phyloP scores from a whole-genome alignment of 2,888 invertebrate species.

The Drosophila histrio region DNA sequence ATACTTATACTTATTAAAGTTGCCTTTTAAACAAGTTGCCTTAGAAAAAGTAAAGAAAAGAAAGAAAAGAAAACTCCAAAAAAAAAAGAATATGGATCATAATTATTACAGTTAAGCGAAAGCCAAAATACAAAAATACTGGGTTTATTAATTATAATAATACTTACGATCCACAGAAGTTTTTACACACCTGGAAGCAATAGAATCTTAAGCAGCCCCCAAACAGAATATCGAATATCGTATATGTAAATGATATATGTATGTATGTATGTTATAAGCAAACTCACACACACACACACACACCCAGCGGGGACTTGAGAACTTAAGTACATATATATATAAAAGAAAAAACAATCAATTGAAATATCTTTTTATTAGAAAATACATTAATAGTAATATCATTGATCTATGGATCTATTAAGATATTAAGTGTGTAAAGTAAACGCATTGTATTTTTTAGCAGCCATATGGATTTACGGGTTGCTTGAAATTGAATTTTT shows the following conservation, averaged over 20 bases:
- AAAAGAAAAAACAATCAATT: conserved; percentile 52
- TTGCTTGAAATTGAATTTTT: conserved; percentile 22
- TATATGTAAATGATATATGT: conserved; percentile 11
- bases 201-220: conserved; percentile 35
- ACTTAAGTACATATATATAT: background rate
- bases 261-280: conserved; percentile 5
- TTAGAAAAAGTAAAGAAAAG: conserved; percentile 69
- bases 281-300: conserved; percentile 14
- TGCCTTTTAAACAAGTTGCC: conserved; percentile 84
- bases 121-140: conserved; percentile 42
- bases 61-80: conserved; percentile 39
- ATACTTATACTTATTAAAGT: conserved; percentile 79
- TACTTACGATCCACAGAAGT: conserved; percentile 5
- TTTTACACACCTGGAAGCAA: conserved; percentile 33
- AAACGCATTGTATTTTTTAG: conserved; percentile 11
- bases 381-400: background rate
- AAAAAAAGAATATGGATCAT: conserved; percentile 38
- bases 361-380: conserved; percentile 18
- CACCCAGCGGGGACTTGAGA: background rate
- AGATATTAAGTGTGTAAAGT: conserved; percentile 3
- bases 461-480: conserved; percentile 9
- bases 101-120: conserved; percentile 19
- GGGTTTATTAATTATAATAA: conserved; percentile 15
- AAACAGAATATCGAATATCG: background rate
- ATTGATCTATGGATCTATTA: background rate